Evolutionary conservation across 1,140 invertebrate species (phyloP), one percentile per base, ranked within the genome.

Genomic region (Brachionus paranguensis): DNA sequence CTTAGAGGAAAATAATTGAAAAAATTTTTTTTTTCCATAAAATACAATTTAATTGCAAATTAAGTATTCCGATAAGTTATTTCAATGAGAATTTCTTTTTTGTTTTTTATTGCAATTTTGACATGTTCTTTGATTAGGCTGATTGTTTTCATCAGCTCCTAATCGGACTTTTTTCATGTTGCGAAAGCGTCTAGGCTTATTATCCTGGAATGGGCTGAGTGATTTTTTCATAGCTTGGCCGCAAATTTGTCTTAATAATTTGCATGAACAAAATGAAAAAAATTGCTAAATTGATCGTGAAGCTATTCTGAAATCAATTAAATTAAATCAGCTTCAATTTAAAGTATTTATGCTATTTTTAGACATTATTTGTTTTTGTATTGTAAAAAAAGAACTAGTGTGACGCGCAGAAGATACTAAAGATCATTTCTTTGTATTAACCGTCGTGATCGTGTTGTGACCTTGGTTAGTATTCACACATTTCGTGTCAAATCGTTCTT

Each of bases 401-500:
- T 41, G 68, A 72, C 7, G 17, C n/a, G n/a, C 17, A 10, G 68
- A 37, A 20, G 43, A 43, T 17, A 72, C 17, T 72, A 41, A 41
- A 41, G 17, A 43, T n/a, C 17, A 43, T 43, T 72, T 72, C 10
- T 72, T 72, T 72, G 68, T 72, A 72, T 72, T 72, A 72, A 72
- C 68, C 68, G 68, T 72, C 68, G 68, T 72, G 68, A 72, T 72
- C 37, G 68, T 72, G 68, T 72, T 72, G 68, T 72, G 68, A 72
- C 68, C 68, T 72, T 72, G 68, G 68, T 72, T 72, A 72, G 68
- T 72, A 41, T 43, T 43, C 68, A 72, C 17, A 72, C 65, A 43
- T 72, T 72, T 60, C 20, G 17, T 72, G 68, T 72, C 68, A 41
- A 72, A 43, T 43, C 68, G 37, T 72, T 41, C 37, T 72, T 43